Conservation (phyloP, 2,797 vertebrate genomes). For the Spinibarbus caldwelli region DNA sequence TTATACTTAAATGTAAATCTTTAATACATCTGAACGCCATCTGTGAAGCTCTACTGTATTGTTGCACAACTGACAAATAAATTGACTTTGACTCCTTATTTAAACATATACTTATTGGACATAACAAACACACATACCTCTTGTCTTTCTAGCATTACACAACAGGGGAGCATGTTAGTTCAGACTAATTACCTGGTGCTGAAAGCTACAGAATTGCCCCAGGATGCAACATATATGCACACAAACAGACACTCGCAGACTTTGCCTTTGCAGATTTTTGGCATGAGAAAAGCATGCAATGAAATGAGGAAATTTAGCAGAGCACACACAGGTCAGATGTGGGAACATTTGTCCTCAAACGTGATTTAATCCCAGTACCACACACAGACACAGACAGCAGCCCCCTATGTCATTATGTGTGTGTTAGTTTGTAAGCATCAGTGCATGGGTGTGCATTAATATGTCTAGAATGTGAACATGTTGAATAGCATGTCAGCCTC, state of each 20-base stretch:
- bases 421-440: constrained; percentile 14
- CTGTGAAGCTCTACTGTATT: neutral
- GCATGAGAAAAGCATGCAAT: constrained; percentile 2
- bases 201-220: constrained; percentile 21
- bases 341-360: constrained; percentile 1
- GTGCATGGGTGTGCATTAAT: constrained; percentile 35
- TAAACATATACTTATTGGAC: neutral
- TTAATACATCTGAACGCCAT: neutral
- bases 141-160: constrained; percentile 10
- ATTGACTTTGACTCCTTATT: neutral
- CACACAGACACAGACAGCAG: constrained; percentile 21
- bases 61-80: neutral
- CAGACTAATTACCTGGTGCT: constrained; percentile 7
- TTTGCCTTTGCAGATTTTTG: neutral
- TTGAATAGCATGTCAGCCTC: constrained; percentile 8
- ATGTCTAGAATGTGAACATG: constrained; percentile 42
- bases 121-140: constrained; percentile 3
- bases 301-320: neutral
- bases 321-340: constrained; percentile 30
- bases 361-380: constrained; percentile 27
- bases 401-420: constrained; percentile 25
- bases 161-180: neutral
- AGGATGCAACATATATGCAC: constrained; percentile 30
- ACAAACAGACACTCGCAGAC: constrained; percentile 17
- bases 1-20: neutral